Percentiles rank a stretch among this genome's conserved stretches.
phyloP scores from a whole-genome alignment of 1,140 invertebrate species.

The Euwallacea fornicatus region DNA sequence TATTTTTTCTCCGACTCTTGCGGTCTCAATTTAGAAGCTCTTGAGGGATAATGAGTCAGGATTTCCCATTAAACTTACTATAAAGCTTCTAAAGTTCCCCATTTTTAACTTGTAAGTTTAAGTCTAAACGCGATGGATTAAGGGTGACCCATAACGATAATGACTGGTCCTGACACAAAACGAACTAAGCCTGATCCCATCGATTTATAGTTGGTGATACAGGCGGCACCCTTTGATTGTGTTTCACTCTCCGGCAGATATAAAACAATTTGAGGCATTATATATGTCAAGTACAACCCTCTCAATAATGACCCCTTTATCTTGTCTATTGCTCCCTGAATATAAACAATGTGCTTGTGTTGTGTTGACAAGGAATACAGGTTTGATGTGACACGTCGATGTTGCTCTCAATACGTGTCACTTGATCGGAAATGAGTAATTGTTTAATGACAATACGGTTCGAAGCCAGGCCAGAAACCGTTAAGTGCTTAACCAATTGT shows the following conservation, averaged over 20 bases:
- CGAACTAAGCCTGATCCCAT: neutral
- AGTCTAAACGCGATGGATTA: no score
- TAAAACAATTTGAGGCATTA: slow-evolving; percentile 35
- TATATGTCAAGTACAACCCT: slow-evolving; percentile 38
- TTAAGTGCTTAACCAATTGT: no score
- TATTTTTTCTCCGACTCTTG: neutral
- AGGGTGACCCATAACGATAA: no score
- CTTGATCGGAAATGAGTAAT: slow-evolving; percentile 29
- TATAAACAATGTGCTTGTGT: slow-evolving; percentile 35
- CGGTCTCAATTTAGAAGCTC: no score
- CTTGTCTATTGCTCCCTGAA: slow-evolving; percentile 33
- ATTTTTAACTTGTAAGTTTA: no score
- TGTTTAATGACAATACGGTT: slow-evolving; percentile 4
- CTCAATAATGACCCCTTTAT: slow-evolving; percentile 37
- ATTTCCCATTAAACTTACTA: no score
- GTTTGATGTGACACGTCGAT: slow-evolving; percentile 32
- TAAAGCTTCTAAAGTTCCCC: no score
- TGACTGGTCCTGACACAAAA: no score
- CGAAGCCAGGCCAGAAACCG: no score
- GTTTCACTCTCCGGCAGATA: slow-evolving; percentile 28
- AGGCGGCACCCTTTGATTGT: slow-evolving; percentile 19
- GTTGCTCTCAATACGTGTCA: slow-evolving; percentile 31
- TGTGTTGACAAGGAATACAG: slow-evolving; percentile 35
- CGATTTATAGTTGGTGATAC: slow-evolving; percentile 12
- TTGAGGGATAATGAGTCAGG: no score